Evolutionary conservation across 2,113 vertebrate genomes (phyloP), one percentile per base, ranked within the genome.

Genomic region (Callipepla californica): DNA sequence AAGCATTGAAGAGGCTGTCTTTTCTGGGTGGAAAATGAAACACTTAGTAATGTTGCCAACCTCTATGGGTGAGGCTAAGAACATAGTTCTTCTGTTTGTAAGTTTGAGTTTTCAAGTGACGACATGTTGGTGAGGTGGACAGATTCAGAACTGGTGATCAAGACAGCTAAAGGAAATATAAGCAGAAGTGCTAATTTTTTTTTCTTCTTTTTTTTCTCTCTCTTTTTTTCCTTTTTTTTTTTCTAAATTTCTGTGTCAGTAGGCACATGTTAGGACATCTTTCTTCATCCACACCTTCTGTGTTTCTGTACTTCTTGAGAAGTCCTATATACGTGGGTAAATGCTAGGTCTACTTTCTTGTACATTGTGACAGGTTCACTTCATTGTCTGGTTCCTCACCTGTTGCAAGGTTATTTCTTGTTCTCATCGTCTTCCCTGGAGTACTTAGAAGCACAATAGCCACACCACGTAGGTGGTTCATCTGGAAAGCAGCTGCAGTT

Each of bases 221-320:
- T 42, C 14, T 51, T 18, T 32, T 65, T 32, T 50, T 36, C 15
- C 0, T 25, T 67, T 53, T 25, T n/a, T 36, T 25, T 14, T 12
- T 30, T 42, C 10, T 4, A 2, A 0, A 23, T 1, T 34, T 75
- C 75, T 62, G 3, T 76, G 80, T 79, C 61, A 57, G 1, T 28
- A 75, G 34, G 20, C 4, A 55, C 32, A 16, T 78, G 20, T 82
- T 74, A 22, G 0, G 1, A 3, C 7, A 9, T n/a, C 28, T 77
- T n/a, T 70, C 34, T 62, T 72, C 3, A 0, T 38, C 7, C 3
- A 9, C 22, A 45, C 36, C 0, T 1, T 62, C 50, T 42, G 4
- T 2, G 0, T 80, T 77, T 13, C 32, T 51, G 66, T 65, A 59
- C 19, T 22, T 92, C 84, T 86, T 70, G 53, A 36, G 47, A 85